phyloP scores from a whole-genome alignment of 1,140 invertebrate genomes.

The Triops cancriformis region DNA sequence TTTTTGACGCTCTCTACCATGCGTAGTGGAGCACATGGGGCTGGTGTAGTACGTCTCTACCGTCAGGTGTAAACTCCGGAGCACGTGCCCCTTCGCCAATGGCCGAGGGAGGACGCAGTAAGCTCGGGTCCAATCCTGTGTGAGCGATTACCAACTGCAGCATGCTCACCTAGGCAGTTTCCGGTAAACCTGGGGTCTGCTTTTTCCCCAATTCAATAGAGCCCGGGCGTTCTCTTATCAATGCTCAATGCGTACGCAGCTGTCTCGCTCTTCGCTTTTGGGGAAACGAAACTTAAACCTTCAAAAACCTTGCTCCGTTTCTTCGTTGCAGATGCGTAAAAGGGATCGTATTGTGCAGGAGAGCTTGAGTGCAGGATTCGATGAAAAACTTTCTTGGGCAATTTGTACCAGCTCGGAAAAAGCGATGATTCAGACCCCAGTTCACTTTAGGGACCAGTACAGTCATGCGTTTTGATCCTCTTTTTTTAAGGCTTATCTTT shows the following conservation, averaged over 20 bases:
- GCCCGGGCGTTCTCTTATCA: neutral
- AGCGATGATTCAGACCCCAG: neutral
- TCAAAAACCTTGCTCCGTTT: neutral
- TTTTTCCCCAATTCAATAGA: neutral
- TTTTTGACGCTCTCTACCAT: neutral
- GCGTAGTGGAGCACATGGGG: neutral
- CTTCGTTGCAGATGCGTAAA: neutral
- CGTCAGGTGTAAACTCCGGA: conserved; percentile 4
- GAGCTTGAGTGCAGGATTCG: neutral
- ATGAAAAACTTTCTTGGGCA: neutral
- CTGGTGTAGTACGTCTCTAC: neutral
- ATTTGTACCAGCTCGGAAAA: neutral
- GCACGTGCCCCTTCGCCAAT: conserved; percentile 6
- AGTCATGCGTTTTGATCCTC: neutral
- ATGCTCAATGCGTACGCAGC: conserved; percentile 4
- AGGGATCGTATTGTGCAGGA: neutral
- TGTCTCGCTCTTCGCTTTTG: neutral
- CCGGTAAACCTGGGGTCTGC: conserved; percentile 2
- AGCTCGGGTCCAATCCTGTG: conserved; percentile 3
- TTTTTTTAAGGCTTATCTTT: neutral
- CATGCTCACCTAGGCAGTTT: neutral
- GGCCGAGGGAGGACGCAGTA: neutral
- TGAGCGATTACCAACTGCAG: neutral
- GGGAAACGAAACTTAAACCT: neutral
- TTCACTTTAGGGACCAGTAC: neutral